A percentile compares a stretch with the other conserved stretches of the same genome.
Evolutionary conservation across 2,888 invertebrate species (phyloP).

Genomic region (Drosophila cognata): DNA sequence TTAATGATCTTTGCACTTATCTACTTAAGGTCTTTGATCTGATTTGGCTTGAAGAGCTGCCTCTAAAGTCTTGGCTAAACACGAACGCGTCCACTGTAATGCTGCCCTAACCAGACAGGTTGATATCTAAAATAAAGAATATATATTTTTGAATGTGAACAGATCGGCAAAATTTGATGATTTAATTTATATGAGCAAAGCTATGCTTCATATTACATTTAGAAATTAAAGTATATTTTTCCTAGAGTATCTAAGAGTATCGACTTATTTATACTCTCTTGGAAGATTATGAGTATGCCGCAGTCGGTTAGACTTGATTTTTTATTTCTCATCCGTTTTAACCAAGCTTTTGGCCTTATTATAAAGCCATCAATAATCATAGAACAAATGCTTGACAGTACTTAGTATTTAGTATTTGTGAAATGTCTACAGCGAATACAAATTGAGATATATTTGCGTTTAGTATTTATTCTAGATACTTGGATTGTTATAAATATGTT

Average conservation of each 20-base stretch:
- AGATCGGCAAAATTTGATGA: not conserved
- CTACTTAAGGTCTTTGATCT: slow-evolving; percentile 20
- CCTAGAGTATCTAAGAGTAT: not conserved
- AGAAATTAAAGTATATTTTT: not conserved
- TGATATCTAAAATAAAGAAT: not conserved
- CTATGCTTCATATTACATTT: not conserved
- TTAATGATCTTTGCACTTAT: slow-evolving; percentile 4
- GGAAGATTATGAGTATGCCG: too few species aligned
- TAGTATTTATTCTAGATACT: slow-evolving; percentile 5
- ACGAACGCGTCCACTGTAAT: not conserved
- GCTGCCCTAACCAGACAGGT: not conserved
- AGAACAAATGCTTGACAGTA: not conserved
- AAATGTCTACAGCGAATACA: slow-evolving; percentile 22
- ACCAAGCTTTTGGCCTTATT: not conserved
- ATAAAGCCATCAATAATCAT: not conserved
- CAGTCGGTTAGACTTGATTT: too few species aligned
- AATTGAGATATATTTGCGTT: slow-evolving; percentile 26
- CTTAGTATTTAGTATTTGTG: slow-evolving; percentile 33
- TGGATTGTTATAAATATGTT: not conserved
- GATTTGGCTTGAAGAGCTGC: not conserved
- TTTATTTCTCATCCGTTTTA: too few species aligned
- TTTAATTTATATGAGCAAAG: not conserved
- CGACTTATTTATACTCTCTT: not conserved
- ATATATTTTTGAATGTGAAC: not conserved
- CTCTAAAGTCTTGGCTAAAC: not conserved